These are phyloP conservation scores for Anthopleura sola DNA, from an alignment of 64 coral and sea anemone genomes.

Conservation along the genomic window DNA sequence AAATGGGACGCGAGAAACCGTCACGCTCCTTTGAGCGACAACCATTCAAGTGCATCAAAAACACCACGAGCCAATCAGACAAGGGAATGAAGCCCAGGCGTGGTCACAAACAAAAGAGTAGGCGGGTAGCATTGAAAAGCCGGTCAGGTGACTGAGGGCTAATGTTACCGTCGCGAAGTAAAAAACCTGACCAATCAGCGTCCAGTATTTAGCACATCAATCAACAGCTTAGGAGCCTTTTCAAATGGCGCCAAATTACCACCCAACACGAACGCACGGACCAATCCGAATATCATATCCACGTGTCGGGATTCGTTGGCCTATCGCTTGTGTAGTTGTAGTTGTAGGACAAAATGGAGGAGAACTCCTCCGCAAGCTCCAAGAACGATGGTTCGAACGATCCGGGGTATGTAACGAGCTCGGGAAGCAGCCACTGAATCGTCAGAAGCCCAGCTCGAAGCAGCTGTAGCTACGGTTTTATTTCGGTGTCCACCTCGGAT, in stretches of 20 bases:
- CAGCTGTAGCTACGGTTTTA: not conserved
- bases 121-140: conserved; percentile 57
- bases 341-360: conserved; percentile 99
- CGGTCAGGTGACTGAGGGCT: conserved; percentile 56
- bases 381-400: conserved; percentile 90
- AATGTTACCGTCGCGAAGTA: conserved; percentile 49
- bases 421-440: not conserved
- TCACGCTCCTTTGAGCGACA: not conserved
- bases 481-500: not conserved
- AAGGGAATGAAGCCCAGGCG: conserved; percentile 26
- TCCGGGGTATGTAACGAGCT: conserved; percentile 66
- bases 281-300: conserved; percentile 97
- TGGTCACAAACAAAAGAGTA: conserved; percentile 80
- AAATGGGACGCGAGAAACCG: not conserved
- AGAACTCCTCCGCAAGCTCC: conserved; percentile 74
- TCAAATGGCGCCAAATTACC: conserved; percentile 99
- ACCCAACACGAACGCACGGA: conserved; percentile 80
- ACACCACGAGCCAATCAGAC: conserved; percentile 59
- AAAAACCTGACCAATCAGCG: conserved; percentile 70
- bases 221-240: conserved; percentile 91
- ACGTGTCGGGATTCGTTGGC: conserved; percentile 94
- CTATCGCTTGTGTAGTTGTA: conserved; percentile 92
- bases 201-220: conserved; percentile 59
- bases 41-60: conserved; percentile 24
- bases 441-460: not conserved